Percentiles rank a stretch among this genome's conserved stretches.
phyloP scores from a whole-genome alignment of 2,888 invertebrate genomes.

The Aphodius sticticus region DNA sequence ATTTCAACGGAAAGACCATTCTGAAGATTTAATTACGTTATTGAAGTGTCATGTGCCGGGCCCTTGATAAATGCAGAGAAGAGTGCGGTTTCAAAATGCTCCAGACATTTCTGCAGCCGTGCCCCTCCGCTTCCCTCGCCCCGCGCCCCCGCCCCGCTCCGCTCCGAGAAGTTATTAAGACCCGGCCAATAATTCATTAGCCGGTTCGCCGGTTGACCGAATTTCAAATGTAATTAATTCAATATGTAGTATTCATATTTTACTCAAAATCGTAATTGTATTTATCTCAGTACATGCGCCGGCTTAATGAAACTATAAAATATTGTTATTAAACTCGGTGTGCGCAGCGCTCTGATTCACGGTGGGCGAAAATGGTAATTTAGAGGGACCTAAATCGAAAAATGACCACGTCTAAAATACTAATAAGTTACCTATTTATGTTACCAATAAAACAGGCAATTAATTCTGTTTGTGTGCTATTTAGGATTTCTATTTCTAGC shows the following conservation, averaged over 20 bases:
- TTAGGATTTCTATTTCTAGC: too few relatives aligned
- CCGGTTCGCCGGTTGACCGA: constrained; percentile 34
- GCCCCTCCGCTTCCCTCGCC: constrained; percentile 38
- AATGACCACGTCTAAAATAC: too few relatives aligned
- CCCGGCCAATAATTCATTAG: constrained; percentile 53
- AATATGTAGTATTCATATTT: constrained; percentile 34
- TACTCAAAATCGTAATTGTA: constrained; percentile 17
- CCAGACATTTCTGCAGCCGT: constrained; percentile 52
- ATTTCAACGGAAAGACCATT: constrained; percentile 59
- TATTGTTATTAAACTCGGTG: not conserved
- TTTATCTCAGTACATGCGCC: constrained; percentile 10
- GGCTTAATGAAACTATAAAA: not conserved
- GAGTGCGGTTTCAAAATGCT: constrained; percentile 51
- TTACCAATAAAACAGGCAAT: too few relatives aligned
- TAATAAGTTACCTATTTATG: too few relatives aligned
- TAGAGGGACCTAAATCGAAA: too few relatives aligned
- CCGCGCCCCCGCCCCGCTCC: constrained; percentile 6
- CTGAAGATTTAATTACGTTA: constrained; percentile 61
- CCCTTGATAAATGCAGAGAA: constrained; percentile 59
- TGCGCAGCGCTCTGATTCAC: not conserved
- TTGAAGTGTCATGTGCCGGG: constrained; percentile 61
- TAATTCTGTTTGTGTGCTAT: too few relatives aligned
- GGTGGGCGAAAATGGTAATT: too few relatives aligned
- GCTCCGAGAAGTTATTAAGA: constrained; percentile 53
- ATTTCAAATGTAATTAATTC: constrained; percentile 32